Evolutionary conservation across 2,888 invertebrate species (phyloP).

Genomic region (Athalia cordata): DNA sequence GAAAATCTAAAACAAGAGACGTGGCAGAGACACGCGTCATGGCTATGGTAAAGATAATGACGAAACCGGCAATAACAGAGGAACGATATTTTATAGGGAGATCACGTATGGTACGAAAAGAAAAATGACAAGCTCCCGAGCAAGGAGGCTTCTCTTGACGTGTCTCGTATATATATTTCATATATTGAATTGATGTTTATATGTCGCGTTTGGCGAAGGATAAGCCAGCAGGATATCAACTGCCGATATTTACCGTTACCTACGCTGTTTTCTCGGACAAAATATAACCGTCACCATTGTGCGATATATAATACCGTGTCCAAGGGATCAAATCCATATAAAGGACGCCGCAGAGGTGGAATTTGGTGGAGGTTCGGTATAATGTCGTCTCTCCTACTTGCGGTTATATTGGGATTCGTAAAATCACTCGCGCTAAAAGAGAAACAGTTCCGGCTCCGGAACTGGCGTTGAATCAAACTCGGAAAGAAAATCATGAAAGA

Average conservation of each 20-base stretch:
- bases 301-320: slow-evolving; percentile 60
- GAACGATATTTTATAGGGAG: slow-evolving; percentile 71
- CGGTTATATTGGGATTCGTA: slow-evolving; percentile 39
- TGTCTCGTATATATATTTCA: slow-evolving; percentile 64
- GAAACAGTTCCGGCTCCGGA: background rate
- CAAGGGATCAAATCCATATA: slow-evolving; percentile 64
- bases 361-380: slow-evolving; percentile 34
- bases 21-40: slow-evolving; percentile 45
- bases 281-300: slow-evolving; percentile 57
- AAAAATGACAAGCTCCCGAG: slow-evolving; percentile 63
- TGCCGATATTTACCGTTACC: slow-evolving; percentile 42
- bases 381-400: slow-evolving; percentile 24
- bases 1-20: slow-evolving; percentile 46
- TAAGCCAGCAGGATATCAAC: slow-evolving; percentile 63
- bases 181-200: slow-evolving; percentile 73
- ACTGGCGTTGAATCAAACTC: background rate
- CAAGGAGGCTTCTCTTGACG: slow-evolving; percentile 54
- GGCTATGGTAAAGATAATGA: slow-evolving; percentile 18
- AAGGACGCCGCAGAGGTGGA: slow-evolving; percentile 45
- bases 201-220: slow-evolving; percentile 67
- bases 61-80: slow-evolving; percentile 61
- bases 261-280: slow-evolving; percentile 53
- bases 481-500: background rate
- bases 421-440: slow-evolving; percentile 32
- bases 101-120: slow-evolving; percentile 67